These are phyloP conservation scores for Hoplias malabaricus DNA, from an alignment of 2,113 vertebrate genomes.

Conservation along the genomic window DNA sequence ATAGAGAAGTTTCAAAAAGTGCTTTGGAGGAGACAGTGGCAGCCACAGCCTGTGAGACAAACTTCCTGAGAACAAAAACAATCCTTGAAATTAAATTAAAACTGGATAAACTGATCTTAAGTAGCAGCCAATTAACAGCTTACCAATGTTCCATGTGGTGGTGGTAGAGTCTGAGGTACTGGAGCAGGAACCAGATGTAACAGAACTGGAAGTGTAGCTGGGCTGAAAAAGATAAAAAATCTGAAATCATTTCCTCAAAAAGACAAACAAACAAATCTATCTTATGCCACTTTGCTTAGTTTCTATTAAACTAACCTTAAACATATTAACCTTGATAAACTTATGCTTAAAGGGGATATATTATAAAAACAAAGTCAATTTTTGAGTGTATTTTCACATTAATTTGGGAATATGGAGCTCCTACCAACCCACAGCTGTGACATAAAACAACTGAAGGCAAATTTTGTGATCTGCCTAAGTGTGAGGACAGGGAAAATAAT, in stretches of 20 bases:
- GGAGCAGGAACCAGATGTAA: constrained; percentile 87
- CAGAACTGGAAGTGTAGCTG: constrained; percentile 83
- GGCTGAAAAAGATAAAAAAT: constrained; percentile 70
- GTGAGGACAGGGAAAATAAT: too few species aligned
- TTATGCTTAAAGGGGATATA: too few species aligned
- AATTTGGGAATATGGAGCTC: too few species aligned
- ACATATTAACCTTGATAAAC: too few species aligned
- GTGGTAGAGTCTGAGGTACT: constrained; percentile 88
- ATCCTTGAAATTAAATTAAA: neutral
- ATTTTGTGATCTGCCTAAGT: too few species aligned
- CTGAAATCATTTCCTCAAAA: neutral
- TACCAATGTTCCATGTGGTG: constrained; percentile 85
- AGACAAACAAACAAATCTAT: too few species aligned
- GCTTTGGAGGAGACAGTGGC: constrained; percentile 92
- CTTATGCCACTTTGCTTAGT: too few species aligned
- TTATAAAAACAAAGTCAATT: too few species aligned
- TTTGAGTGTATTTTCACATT: too few species aligned
- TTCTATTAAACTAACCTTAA: too few species aligned
- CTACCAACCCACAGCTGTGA: too few species aligned
- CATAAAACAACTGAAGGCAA: too few species aligned
- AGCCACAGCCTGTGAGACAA: constrained; percentile 94
- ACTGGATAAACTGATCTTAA: neutral
- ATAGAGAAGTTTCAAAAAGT: constrained; percentile 87
- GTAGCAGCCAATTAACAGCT: neutral
- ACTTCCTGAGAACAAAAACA: constrained; percentile 78